These are phyloP conservation scores for Dichetophora obliterata DNA, from an alignment of 2,888 invertebrate genomes.

Conservation along the genomic window DNA sequence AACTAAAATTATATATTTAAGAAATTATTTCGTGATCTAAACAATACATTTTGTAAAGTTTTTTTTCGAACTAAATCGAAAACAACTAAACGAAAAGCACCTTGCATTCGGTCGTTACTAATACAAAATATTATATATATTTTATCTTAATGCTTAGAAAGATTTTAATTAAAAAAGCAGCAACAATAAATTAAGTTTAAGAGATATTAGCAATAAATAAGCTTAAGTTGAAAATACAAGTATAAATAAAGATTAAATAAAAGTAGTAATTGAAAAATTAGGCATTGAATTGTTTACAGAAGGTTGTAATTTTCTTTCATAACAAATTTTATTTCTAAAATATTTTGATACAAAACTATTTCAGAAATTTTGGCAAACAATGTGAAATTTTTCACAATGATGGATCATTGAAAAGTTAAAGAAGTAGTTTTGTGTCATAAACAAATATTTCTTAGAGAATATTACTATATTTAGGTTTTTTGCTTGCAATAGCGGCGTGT, in stretches of 20 bases:
- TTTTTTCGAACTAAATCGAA: neutral
- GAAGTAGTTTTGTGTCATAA: neutral
- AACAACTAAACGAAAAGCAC: conserved; percentile 41
- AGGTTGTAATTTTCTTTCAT: neutral
- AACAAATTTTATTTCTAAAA: conserved; percentile 58
- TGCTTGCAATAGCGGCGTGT: neutral
- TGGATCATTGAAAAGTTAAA: neutral
- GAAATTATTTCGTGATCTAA: conserved; percentile 28
- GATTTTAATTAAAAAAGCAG: neutral
- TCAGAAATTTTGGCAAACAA: conserved; percentile 53
- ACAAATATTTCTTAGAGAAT: neutral
- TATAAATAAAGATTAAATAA: conserved; percentile 40
- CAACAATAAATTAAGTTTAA: neutral
- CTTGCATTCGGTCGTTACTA: conserved; percentile 38
- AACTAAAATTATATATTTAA: conserved; percentile 45
- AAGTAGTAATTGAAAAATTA: conserved; percentile 19
- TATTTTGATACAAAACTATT: conserved; percentile 68
- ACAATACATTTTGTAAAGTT: neutral
- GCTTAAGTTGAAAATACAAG: conserved; percentile 31
- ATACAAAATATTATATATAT: neutral
- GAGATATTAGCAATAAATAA: conserved; percentile 22
- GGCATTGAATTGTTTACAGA: neutral
- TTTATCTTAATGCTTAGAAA: neutral
- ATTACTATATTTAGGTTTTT: neutral
- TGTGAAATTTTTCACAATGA: neutral